These are phyloP conservation scores for Anthoscopus minutus DNA, from an alignment of 2,113 vertebrate genomes.

Conservation along the genomic window DNA sequence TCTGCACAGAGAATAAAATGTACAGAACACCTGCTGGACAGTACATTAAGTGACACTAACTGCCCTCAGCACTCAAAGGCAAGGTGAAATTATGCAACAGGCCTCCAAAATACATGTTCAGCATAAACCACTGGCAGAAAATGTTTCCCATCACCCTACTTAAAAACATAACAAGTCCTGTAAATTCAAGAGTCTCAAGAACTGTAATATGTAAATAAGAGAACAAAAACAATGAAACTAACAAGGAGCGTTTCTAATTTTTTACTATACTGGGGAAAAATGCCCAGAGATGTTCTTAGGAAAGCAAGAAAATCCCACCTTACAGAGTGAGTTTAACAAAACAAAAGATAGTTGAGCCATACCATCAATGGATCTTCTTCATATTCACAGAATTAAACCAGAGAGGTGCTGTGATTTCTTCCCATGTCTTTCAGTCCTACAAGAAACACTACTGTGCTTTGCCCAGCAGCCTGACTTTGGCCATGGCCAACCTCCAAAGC, in stretches of 20 bases:
- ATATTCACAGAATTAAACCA: neutral
- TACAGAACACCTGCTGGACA: neutral
- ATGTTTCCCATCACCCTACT: neutral
- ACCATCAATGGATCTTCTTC: neutral
- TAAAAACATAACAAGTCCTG: neutral
- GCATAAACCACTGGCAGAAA: neutral
- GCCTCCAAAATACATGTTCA: neutral
- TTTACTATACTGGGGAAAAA: neutral
- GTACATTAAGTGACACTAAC: neutral
- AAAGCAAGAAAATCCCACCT: neutral
- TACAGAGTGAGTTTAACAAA: neutral
- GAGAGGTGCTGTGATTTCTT: neutral
- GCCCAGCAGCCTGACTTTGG: neutral
- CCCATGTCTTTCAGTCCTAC: neutral
- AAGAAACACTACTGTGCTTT: neutral
- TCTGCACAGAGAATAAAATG: neutral
- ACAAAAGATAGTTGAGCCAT: neutral
- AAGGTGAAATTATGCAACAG: neutral
- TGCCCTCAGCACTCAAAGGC: neutral
- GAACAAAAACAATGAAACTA: neutral
- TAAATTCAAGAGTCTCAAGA: neutral
- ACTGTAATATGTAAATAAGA: neutral
- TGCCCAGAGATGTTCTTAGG: neutral
- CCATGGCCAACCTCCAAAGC: neutral
- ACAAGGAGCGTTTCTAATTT: neutral